Evolutionary conservation across 2,888 invertebrate species (phyloP), one percentile per base, ranked within the genome.

Genomic region (Eristalis intricaria): DNA sequence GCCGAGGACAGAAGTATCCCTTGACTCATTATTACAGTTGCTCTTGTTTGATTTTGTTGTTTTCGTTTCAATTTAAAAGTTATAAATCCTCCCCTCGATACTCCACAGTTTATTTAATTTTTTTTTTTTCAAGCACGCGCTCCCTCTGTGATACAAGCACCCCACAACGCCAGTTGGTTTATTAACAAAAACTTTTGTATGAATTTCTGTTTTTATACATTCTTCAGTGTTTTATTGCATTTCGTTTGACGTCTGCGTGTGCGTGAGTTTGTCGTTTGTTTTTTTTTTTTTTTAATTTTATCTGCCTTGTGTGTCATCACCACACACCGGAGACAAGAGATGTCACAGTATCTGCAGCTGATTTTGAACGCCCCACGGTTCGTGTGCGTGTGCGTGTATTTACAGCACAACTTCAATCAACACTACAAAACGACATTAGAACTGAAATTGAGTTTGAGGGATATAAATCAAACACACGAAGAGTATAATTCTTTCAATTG

Each of bases 401-500:
- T 32, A 43, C 38, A 74, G 13, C 69, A 78, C 66, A 86, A 82
- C 77, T 75, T 86, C 86, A 82, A 61, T 86, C 82, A 78, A 78
- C 86, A 75, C 82, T 65, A 78, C 64, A 50, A 50, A 50, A 50
- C 8, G 50, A 50, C 50, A 50, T 50, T 50, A 50, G 50, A 50
- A 50, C 50, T 19, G 19, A 50, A 50, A 50, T 50, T 50, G 56
- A 35, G 58, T 82, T 82, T 43, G 50, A 50, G 50, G 8, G 19
- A 69, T 22, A 78, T 71, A 82, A 63, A 75, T 78, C 64, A 75
- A 56, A 63, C 2, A 71, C 84, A 66, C 77, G 50, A 19, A 50
- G 32, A 56, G 22, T 56, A 60, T 74, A 79, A 74, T 70, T 82
- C 82, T 82, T 78, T 86, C 82, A 82, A 82, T 86, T 86, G 61